Conservation (phyloP, 2,888 invertebrate genomes). For the Tethea ocularis region DNA sequence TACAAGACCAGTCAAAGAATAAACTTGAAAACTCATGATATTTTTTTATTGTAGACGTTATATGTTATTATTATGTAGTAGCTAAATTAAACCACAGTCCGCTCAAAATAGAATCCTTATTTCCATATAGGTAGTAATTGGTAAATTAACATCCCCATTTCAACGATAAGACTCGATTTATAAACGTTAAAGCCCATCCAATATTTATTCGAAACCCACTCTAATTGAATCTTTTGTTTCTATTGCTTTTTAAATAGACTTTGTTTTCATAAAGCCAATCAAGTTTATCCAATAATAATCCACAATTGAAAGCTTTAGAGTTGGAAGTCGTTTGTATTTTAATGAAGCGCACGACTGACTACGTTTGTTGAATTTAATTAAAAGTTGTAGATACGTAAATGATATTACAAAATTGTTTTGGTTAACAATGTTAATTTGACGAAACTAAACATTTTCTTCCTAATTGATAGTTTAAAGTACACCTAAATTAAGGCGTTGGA, state of each 20-base stretch:
- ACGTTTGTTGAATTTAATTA: not conserved
- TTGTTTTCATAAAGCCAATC: not conserved
- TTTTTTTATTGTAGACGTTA: too few relatives aligned
- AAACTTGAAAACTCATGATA: too few relatives aligned
- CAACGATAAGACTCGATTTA: not conserved
- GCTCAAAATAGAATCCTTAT: too few relatives aligned
- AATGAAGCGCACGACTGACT: slow-evolving; percentile 1
- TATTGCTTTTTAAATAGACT: not conserved
- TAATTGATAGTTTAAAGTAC: too few relatives aligned
- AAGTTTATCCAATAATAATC: not conserved
- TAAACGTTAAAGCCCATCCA: not conserved
- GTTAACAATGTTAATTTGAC: not conserved
- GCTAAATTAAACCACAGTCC: too few relatives aligned
- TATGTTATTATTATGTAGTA: too few relatives aligned
- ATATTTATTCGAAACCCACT: not conserved
- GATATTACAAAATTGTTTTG: not conserved
- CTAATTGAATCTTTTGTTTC: slow-evolving; percentile 5
- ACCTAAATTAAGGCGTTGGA: too few relatives aligned
- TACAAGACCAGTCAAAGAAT: too few relatives aligned
- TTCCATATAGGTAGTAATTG: too few relatives aligned
- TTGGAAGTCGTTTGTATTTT: not conserved
- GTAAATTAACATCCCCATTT: too few relatives aligned
- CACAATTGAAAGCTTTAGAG: not conserved
- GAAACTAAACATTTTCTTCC: not conserved
- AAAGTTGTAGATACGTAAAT: not conserved